phyloP scores from a whole-genome alignment of 2,888 invertebrate species.

The Dendrolimus pini region DNA sequence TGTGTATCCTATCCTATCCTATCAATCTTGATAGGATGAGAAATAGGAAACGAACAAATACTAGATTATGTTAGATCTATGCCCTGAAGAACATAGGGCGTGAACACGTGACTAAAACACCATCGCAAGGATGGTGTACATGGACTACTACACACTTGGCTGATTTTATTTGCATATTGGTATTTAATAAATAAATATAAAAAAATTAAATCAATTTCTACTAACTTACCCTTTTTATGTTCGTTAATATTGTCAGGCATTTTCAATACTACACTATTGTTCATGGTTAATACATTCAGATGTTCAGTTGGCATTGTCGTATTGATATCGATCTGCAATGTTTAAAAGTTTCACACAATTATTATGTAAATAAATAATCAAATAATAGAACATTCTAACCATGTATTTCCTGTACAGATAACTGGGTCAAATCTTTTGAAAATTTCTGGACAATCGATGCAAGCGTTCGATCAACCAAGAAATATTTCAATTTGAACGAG shows the following conservation, averaged over 20 bases:
- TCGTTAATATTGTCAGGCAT: slow-evolving; percentile 10
- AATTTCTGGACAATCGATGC: slow-evolving; percentile 46
- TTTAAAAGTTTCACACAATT: slow-evolving; percentile 24
- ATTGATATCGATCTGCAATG: slow-evolving; percentile 34
- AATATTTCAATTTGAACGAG: slow-evolving; percentile 56
- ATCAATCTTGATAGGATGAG: too few species aligned
- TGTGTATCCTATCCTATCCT: too few species aligned
- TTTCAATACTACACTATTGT: slow-evolving; percentile 3
- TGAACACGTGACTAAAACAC: too few species aligned
- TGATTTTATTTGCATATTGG: too few species aligned
- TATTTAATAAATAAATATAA: too few species aligned
- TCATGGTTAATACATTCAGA: slow-evolving; percentile 14
- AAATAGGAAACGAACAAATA: too few species aligned
- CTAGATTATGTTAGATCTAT: too few species aligned
- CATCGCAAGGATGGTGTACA: too few species aligned
- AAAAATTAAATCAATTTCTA: background rate
- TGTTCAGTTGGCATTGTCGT: slow-evolving; percentile 16
- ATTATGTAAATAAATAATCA: slow-evolving; percentile 28
- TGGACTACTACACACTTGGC: too few species aligned
- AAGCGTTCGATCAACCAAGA: slow-evolving; percentile 45
- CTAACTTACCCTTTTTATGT: slow-evolving; percentile 16
- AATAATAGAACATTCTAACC: slow-evolving; percentile 41
- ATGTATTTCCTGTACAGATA: slow-evolving; percentile 42
- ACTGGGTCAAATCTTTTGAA: slow-evolving; percentile 58
- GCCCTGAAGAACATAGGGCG: too few species aligned